Base-by-base conservation (phyloP, 1,140 invertebrate genomes). In the Adoxophyes honmai region DNA sequence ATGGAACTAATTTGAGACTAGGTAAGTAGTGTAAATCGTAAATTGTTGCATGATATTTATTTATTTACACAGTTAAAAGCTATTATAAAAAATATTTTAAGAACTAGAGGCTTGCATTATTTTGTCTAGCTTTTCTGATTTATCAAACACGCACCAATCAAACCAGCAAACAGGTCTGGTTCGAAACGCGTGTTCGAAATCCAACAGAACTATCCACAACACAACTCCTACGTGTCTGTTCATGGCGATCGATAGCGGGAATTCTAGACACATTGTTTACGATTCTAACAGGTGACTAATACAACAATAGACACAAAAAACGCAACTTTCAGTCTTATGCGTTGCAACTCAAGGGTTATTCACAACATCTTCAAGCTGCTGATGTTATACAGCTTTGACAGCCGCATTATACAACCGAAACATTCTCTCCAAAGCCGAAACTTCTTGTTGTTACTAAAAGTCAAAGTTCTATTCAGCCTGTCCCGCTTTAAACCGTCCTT, bases 211-310 rank as follows among this genome's bases (percentile, higher is more conserved):
- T 18, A 44, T 44, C 39, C 39, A 44, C 39, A 44, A 44, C 8
- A 44, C n/a, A 8, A 14, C 39, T 11, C 39, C 39, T 44, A 44
- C 39, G 15, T 63, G 62, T 54, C 60, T 70, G 66, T 69, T 71
- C n/a, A n/a, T 75, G 60, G 62, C 62, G 53, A 18, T n/a, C 39
- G 14, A 44, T 60, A 57, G 56, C 64, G 55, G 64, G 64, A 73
- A 68, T 73, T 72, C 68, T 61, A 52, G 66, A 68, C 62, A 76
- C 70, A 73, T 64, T 75, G 70, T 78, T 79, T 72, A 77, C 70
- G 61, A 70, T 68, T 39, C 66, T 59, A 72, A 75, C 75, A 75
- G 62, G 68, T 73, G 70, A 66, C 75, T 70, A 51, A n/a, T n/a
- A 54, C 57, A 57, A 68, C 59, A 64, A 64, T 55, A 51, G 62